Conservation (phyloP, 2,797 vertebrate species). For the Rhinogobio ventralis region DNA sequence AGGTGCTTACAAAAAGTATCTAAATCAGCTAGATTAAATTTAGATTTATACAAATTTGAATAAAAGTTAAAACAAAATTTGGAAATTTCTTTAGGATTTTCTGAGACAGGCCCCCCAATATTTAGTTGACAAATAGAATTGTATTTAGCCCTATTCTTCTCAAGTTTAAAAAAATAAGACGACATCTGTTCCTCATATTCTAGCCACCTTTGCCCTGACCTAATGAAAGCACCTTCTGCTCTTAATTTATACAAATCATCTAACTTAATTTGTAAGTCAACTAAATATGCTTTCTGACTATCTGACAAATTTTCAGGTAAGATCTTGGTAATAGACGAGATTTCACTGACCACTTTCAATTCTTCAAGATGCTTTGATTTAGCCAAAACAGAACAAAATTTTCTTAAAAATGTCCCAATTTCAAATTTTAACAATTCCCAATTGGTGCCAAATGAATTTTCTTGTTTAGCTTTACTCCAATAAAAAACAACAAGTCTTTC, state of each 20-base stretch:
- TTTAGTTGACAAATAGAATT: background rate
- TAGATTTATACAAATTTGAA: background rate
- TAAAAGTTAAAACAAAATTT: background rate
- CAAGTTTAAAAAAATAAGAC: background rate
- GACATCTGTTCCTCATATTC: background rate
- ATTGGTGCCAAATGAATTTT: background rate
- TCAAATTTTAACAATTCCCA: conserved; percentile 7
- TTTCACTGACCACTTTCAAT: background rate
- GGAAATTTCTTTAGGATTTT: too few species aligned
- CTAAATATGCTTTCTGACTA: background rate
- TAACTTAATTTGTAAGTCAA: conserved; percentile 2
- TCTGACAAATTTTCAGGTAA: background rate
- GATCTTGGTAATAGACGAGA: background rate
- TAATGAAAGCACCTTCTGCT: background rate
- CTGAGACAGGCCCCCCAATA: background rate
- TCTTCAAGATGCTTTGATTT: background rate
- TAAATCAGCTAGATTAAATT: background rate
- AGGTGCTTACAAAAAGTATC: background rate
- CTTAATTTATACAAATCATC: background rate
- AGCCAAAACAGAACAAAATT: background rate
- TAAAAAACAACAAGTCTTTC: background rate
- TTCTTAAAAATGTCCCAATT: background rate
- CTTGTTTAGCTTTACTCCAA: background rate
- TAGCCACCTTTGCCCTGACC: background rate
- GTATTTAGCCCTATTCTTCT: background rate